A percentile compares a stretch with the other conserved stretches of the same genome.
These are phyloP conservation scores for Sinocyclocheilus maitianheensis DNA, from an alignment of 2,113 vertebrate genomes.

Conservation along the genomic window DNA sequence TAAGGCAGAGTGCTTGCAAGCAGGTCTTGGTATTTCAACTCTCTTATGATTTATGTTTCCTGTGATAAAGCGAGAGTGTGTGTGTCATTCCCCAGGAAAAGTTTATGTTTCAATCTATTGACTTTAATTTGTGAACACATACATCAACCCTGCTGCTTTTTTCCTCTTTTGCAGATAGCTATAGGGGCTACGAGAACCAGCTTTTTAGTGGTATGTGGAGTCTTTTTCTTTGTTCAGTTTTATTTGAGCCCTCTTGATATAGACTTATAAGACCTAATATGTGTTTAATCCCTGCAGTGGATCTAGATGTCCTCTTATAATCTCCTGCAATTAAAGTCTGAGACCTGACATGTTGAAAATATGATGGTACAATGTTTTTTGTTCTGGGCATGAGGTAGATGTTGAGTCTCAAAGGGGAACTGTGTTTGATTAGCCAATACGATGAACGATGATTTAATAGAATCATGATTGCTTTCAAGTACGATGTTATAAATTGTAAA, in stretches of 20 bases:
- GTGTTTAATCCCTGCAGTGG: neutral
- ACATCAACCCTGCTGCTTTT: slow-evolving; percentile 37
- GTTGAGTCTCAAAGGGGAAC: slow-evolving; percentile 8
- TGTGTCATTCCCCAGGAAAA: slow-evolving; percentile 7
- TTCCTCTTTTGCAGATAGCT: slow-evolving; percentile 70
- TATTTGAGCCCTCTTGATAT: neutral
- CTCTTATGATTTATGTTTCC: slow-evolving; percentile 33
- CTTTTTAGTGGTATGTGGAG: slow-evolving; percentile 78
- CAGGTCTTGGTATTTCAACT: neutral
- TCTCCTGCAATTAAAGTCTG: neutral
- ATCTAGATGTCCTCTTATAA: neutral
- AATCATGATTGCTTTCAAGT: slow-evolving; percentile 8
- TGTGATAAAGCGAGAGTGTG: neutral
- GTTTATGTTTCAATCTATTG: slow-evolving; percentile 32
- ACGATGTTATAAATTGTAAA: slow-evolving; percentile 5
- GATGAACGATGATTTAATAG: neutral
- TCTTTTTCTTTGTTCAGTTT: neutral
- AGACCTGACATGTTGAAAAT: neutral
- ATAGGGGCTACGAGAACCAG: slow-evolving; percentile 79
- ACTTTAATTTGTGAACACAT: slow-evolving; percentile 37
- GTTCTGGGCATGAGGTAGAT: neutral
- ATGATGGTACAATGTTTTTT: neutral
- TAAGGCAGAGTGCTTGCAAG: neutral
- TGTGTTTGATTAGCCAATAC: slow-evolving; percentile 22
- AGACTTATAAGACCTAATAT: neutral